Evolutionary conservation across 2,113 vertebrate genomes (phyloP).

Genomic region (Uria lomvia): DNA sequence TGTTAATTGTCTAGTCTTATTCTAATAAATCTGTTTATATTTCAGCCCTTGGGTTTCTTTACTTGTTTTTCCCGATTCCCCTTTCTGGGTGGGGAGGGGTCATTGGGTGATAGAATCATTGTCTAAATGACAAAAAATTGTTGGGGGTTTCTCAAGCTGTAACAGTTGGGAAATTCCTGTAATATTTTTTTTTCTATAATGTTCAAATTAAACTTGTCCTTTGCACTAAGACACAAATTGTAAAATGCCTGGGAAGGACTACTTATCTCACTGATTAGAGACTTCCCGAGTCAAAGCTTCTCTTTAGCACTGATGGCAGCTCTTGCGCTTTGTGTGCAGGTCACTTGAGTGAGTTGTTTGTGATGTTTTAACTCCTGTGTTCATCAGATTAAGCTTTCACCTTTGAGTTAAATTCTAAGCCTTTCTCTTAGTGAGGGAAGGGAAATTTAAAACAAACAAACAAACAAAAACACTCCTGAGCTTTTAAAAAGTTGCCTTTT

Average conservation of each 20-base stretch:
- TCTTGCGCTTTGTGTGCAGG: background rate
- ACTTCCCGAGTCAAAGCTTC: background rate
- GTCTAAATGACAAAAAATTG: background rate
- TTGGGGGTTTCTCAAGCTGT: background rate
- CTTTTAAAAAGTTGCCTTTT: background rate
- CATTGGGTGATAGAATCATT: background rate
- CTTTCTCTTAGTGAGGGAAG: background rate
- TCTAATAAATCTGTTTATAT: background rate
- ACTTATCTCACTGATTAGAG: background rate
- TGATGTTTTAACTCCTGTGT: background rate
- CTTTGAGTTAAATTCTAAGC: background rate
- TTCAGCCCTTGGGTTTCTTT: background rate
- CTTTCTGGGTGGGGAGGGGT: background rate
- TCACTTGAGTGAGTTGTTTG: background rate
- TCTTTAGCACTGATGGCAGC: background rate
- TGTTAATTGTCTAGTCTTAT: background rate
- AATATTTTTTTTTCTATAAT: fast-evolving
- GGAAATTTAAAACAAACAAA: background rate
- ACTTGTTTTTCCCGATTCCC: background rate
- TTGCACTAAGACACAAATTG: background rate
- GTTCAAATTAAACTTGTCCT: background rate
- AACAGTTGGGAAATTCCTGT: background rate
- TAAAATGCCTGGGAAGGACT: background rate
- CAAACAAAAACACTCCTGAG: fast-evolving
- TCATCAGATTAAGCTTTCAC: background rate